These are phyloP conservation scores for Protaetia brevitarsis DNA, from an alignment of 1,140 invertebrate genomes.

Conservation along the genomic window DNA sequence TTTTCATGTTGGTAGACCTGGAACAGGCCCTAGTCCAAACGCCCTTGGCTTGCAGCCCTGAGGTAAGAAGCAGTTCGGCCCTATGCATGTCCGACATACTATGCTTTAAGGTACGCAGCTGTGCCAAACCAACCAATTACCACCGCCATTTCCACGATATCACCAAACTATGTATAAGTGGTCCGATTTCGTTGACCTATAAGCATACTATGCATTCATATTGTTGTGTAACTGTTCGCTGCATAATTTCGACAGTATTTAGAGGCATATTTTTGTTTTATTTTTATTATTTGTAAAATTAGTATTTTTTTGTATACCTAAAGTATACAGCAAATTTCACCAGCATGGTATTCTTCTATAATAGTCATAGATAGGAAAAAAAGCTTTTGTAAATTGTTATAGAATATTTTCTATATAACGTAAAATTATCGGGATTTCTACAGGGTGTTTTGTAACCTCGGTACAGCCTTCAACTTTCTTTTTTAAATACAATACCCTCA, in stretches of 20 bases:
- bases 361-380: too few species aligned
- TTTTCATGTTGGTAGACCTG: slow-evolving; percentile 25
- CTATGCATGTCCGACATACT: slow-evolving; percentile 73
- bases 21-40: slow-evolving; percentile 38
- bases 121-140: slow-evolving; percentile 11
- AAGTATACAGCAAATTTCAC: too few species aligned
- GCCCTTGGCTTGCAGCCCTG: slow-evolving; percentile 49
- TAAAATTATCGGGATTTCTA: too few species aligned
- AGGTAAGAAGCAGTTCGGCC: slow-evolving; percentile 67
- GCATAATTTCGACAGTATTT: slow-evolving; percentile 9
- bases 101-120: slow-evolving; percentile 69
- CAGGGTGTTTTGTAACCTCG: too few species aligned
- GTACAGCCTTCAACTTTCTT: too few species aligned
- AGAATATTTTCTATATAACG: too few species aligned
- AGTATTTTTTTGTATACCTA: neutral
- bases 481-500: too few species aligned
- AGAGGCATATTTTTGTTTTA: neutral
- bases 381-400: too few species aligned
- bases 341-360: too few species aligned
- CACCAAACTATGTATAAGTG: neutral
- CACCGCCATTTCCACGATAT: neutral
- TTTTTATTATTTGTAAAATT: neutral
- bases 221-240: neutral
- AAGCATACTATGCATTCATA: slow-evolving; percentile 9
- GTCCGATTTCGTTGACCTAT: slow-evolving; percentile 2